phyloP scores from a whole-genome alignment of 2,888 invertebrate species.

The Pomacea canaliculata region DNA sequence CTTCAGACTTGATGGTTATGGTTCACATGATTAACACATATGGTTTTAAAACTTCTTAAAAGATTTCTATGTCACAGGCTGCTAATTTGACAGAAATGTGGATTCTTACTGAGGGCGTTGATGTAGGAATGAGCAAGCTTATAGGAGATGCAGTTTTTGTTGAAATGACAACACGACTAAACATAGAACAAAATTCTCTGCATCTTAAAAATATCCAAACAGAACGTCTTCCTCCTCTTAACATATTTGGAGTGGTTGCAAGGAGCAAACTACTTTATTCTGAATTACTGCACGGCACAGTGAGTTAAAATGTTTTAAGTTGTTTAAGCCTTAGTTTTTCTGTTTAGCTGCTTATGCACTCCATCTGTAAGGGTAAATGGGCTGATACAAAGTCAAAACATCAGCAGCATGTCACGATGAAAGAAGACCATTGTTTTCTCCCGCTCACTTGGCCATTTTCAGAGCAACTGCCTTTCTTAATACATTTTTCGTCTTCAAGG shows the following conservation, averaged over 20 bases:
- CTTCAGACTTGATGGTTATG: too few species aligned
- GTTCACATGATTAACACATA: too few species aligned
- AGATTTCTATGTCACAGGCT: slow-evolving; percentile 44
- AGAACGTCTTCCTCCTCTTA: slow-evolving; percentile 46
- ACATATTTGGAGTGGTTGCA: slow-evolving; percentile 60
- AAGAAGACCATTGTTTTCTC: too few species aligned
- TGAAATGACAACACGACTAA: slow-evolving; percentile 55
- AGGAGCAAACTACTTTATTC: slow-evolving; percentile 46
- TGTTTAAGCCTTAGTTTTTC: too few species aligned
- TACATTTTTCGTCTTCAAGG: too few species aligned
- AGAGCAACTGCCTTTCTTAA: too few species aligned
- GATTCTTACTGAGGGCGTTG: slow-evolving; percentile 66
- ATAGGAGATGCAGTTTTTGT: slow-evolving; percentile 67
- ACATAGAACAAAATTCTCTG: slow-evolving; percentile 26
- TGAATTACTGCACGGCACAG: slow-evolving; percentile 43
- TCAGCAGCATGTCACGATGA: too few species aligned
- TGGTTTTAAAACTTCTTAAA: too few species aligned
- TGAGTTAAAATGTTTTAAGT: slow-evolving; percentile 28
- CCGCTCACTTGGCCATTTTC: too few species aligned
- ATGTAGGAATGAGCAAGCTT: slow-evolving; percentile 62
- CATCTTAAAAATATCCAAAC: slow-evolving; percentile 27
- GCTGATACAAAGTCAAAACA: too few species aligned
- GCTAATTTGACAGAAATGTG: slow-evolving; percentile 68
- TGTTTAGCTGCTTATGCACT: too few species aligned
- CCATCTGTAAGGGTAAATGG: too few species aligned